Percentiles rank a stretch among this genome's conserved stretches.
Conservation (phyloP, 2,113 vertebrate genomes). For the Scomber colias region DNA sequence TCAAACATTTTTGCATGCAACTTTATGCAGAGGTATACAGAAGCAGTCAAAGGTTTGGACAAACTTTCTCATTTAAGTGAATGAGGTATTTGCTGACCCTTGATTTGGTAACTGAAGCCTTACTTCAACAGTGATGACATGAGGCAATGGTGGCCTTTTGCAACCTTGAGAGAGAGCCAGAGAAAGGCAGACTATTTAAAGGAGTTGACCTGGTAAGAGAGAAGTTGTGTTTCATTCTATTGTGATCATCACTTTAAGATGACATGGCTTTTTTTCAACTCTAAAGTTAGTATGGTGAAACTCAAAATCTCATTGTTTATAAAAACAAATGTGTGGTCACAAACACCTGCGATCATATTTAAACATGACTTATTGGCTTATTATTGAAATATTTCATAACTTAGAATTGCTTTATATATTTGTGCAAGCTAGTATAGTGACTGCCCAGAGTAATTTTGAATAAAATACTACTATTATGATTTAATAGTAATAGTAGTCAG, state of each 20-base stretch:
- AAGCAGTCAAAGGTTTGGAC: too few species aligned
- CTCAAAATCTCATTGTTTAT: not conserved
- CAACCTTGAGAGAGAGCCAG: slow-evolving; percentile 30
- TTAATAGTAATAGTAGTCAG: not conserved
- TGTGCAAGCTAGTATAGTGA: too few species aligned
- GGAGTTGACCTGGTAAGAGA: not conserved
- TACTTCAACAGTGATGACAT: slow-evolving; percentile 27
- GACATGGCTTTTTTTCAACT: not conserved
- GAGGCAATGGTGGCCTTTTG: slow-evolving; percentile 43
- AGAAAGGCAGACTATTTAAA: slow-evolving; percentile 52
- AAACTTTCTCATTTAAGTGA: too few species aligned
- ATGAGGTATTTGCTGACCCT: not conserved
- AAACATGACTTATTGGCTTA: too few species aligned
- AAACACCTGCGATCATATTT: not conserved
- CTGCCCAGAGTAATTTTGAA: not conserved
- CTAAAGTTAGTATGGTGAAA: not conserved
- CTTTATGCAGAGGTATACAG: not conserved
- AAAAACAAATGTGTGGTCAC: not conserved
- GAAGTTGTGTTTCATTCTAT: not conserved
- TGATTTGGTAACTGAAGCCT: slow-evolving; percentile 31
- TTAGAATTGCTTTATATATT: too few species aligned
- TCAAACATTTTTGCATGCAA: not conserved
- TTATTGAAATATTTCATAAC: not conserved
- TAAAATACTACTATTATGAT: not conserved
- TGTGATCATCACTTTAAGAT: slow-evolving; percentile 4